Conservation (phyloP, 2,113 vertebrate species). For the Sterrhoptilus dennistouni region DNA sequence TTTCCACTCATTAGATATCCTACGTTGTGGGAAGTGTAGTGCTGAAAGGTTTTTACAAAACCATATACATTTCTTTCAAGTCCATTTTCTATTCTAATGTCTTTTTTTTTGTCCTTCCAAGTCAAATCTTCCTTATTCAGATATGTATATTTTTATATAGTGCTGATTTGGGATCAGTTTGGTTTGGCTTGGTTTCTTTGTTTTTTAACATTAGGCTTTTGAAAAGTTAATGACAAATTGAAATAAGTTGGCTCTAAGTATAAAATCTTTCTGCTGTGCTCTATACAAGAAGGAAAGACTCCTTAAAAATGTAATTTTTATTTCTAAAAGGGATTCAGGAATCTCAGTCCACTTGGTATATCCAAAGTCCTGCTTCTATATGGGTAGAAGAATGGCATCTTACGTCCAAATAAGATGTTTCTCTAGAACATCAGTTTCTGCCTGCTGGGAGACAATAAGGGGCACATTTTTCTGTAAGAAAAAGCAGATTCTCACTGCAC, state of each 20-base stretch:
- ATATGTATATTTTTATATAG: not conserved
- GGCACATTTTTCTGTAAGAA: not conserved
- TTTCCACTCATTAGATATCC: not conserved
- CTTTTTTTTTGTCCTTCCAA: not conserved
- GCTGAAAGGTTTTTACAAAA: not conserved
- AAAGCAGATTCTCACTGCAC: not conserved
- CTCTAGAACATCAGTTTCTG: not conserved
- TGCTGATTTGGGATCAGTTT: not conserved
- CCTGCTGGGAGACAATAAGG: not conserved
- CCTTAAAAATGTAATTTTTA: not conserved
- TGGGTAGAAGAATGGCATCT: not conserved
- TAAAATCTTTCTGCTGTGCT: not conserved
- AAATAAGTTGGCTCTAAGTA: not conserved
- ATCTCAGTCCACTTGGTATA: not conserved
- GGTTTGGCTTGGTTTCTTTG: not conserved
- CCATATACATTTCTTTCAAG: not conserved
- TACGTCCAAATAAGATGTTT: not conserved
- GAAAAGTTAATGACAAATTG: not conserved
- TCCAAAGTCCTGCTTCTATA: not conserved
- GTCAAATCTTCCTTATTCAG: not conserved
- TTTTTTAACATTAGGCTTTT: not conserved
- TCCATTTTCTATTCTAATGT: not conserved
- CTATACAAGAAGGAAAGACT: not conserved
- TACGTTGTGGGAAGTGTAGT: not conserved
- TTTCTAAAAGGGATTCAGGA: not conserved